Base-by-base conservation (phyloP, 2,888 invertebrate species). In the Leptopterna dolabrata region DNA sequence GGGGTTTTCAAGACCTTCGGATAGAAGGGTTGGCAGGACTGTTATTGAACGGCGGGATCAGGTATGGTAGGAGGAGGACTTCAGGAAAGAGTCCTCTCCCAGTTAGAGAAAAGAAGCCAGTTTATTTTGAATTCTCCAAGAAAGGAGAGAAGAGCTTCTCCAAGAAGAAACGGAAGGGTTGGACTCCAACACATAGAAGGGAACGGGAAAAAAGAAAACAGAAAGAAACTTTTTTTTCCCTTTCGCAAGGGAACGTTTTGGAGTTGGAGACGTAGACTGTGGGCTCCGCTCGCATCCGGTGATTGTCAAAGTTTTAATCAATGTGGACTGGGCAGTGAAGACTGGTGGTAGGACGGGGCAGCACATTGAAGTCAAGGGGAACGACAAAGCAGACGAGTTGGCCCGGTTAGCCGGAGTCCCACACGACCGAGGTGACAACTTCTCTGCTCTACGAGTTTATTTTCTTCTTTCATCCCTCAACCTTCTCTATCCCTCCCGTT, bases 241-340 rank as follows among this genome's bases (percentile, higher is more conserved):
- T 27, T 24, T 63, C 63, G 19, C 63, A n/a, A 27, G 63, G 63
- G 27, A 41, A 78, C 43, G 41, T 45, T 78, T 78, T 45, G 45
- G 45, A 78, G 78, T 78, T 73, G 73, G 73, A 24, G 45, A 78
- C 78, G 43, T 24, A 78, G 43, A n/a, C 19, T 24, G 27, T 45
- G 27, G 45, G 14, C 36, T 36, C 19, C 14, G 78, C 78, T 78
- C 78, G 45, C 78, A 78, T 45, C 45, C 45, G 83, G 83, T 70
- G 83, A 83, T 83, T 43, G 83, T 83, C 83, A 70, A 83, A 83
- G 83, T 83, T 83, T 83, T 83, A 83, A 83, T 83, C 83, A 83
- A 83, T 83, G 83, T 83, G 83, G 83, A 83, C 70, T 11, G 71
- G 27, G 78, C 78, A 45, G 78, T 4, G 78, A 43, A 19, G 63